Base-by-base conservation (phyloP, 2,113 vertebrate genomes). In the Aythya baeri region DNA sequence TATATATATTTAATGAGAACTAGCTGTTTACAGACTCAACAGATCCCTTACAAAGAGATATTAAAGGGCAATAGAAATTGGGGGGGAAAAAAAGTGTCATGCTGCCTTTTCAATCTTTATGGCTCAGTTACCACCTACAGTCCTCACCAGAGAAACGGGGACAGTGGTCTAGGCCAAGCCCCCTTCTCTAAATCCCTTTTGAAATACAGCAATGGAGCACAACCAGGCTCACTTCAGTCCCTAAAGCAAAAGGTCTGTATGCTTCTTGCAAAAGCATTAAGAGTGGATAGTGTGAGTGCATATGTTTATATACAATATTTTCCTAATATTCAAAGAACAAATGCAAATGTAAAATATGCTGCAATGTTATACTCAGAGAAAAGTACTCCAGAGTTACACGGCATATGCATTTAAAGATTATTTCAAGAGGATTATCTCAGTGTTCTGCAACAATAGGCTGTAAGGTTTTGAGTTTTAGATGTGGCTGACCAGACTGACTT, bases 401-500 rank as follows among this genome's bases (percentile, higher is more conserved):
- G 13, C 49, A 9, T 94, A 59, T 44, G 31, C 32, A 54, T 90
- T 71, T 70, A 72, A 94, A 80, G 18, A 46, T 85, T 92, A 77
- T 88, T 91, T 81, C 71, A 68, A 54, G 52, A 36, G 29, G 54
- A 41, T 80, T 95, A 85, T 36, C n/a, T 32, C 17, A 21, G 94
- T 76, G 55, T 68, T 27, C 82, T 91, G 75, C 68, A 85, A 87
- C 2, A 8, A n/a, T 29, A 94, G 91, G 71, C 26, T 1, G 1
- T 59, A 76, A 71, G 34, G 16, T 77, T 91, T 90, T 92, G 77
- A 76, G n/a, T 86, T 97, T 97, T 96, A 80, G 67, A 91, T 68
- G 20, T 91, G 77, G 80, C 59, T 93, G 86, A 88, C 73, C 91
- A 93, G 94, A 93, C 27, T 97, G 97, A 96, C 94, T 97, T 96